Evolutionary conservation across 37 sponge, comb jelly and placozoan species (phyloP), one percentile per base, ranked within the genome.

Genomic region (Diacarnus erythraeanus): DNA sequence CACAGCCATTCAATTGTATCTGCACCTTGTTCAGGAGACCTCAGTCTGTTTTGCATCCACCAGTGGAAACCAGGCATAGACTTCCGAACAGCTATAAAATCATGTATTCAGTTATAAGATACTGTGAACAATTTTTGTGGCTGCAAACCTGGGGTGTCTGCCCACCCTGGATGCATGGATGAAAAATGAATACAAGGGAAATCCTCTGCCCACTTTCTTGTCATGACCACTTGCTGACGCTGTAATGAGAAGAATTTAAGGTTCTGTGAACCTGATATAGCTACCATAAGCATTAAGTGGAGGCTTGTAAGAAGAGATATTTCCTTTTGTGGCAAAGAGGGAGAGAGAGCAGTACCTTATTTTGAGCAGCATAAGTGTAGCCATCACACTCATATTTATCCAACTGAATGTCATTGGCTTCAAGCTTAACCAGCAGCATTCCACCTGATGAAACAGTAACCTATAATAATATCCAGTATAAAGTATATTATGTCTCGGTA

Each of bases 181-280:
- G 84, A 83, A 77, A 97, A 97, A 66, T 85, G 85, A 51, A 97
- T 85, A 26, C 83, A 84, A 0, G 82, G 80, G 42, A 86, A 84
- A 41, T 60, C 39, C 54, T 77, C 51, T 1, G 94, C 79, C 94
- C 91, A 97, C 29, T 61, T 61, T 54, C 89, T 83, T 0, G 75
- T 78, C 91, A 97, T 93, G 22, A 97, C 87, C 51, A 97, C 83
- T 70, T 97, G 97, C 84, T 97, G 97, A 38, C 97, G 90, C 87
- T 91, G 83, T 6, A 83, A 33, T 29, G 20, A 71, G 8, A 68
- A 36, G 20, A 23, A n/a, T n/a, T n/a, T n/a, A n/a, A n/a, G n/a
- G n/a, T n/a, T n/a, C n/a, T n/a, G n/a, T n/a, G n/a, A n/a, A n/a
- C n/a, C n/a, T n/a, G n/a, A n/a, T n/a, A n/a, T n/a, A n/a, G n/a